These are phyloP conservation scores for Ophonus ardosiacus DNA, from an alignment of 2,888 invertebrate genomes.

Conservation along the genomic window DNA sequence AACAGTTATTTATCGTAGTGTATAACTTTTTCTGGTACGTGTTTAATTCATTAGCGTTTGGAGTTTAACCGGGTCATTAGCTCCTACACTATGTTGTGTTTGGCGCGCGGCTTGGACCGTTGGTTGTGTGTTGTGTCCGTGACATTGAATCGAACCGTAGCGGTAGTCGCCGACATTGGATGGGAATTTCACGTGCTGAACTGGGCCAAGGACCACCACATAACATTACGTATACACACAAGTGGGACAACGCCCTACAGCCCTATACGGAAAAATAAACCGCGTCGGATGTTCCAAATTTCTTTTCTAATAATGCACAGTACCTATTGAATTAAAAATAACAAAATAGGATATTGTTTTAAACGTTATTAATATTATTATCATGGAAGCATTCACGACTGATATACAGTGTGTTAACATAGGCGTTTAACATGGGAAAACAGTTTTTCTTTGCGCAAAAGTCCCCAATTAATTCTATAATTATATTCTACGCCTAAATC, in stretches of 20 bases:
- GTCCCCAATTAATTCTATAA: too few species aligned
- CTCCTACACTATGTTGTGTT: not conserved
- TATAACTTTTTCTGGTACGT: too few species aligned
- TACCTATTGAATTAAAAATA: too few species aligned
- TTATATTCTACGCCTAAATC: too few species aligned
- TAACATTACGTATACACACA: not conserved
- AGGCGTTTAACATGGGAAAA: too few species aligned
- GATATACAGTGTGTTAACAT: too few species aligned
- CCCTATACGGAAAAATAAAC: not conserved
- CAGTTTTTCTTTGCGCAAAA: too few species aligned
- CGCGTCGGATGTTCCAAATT: not conserved
- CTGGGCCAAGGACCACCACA: not conserved
- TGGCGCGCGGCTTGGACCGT: not conserved
- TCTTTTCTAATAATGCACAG: too few species aligned
- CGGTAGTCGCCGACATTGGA: not conserved
- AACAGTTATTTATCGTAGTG: too few species aligned
- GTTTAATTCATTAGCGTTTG: not conserved
- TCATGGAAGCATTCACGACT: too few species aligned
- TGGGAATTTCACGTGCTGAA: constrained; percentile 4
- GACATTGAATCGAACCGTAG: not conserved
- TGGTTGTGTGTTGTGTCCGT: constrained; percentile 4
- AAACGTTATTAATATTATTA: too few species aligned
- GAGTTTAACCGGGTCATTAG: constrained; percentile 12
- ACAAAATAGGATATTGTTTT: too few species aligned
- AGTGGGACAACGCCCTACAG: not conserved